Evolutionary conservation across 64 coral and sea anemone species (phyloP).

Genomic region (Pachyseris speciosa): DNA sequence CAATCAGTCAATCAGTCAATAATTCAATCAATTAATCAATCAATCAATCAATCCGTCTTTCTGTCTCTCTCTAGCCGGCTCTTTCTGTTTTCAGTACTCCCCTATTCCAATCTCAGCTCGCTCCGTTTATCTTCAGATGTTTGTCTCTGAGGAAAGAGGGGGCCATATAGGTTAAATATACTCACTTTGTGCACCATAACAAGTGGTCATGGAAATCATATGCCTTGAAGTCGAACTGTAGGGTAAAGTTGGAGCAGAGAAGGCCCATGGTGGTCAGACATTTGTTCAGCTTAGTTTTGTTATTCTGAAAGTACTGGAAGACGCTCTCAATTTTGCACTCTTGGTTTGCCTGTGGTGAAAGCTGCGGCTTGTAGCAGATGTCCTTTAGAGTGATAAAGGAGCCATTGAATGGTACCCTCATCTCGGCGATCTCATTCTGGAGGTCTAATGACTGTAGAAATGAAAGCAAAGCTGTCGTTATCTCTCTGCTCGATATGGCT

Average conservation of each 20-base stretch:
- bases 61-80: too few species aligned
- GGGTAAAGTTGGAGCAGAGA: neutral
- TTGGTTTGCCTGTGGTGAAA: neutral
- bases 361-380: constrained; percentile 27
- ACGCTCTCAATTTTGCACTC: constrained; percentile 42
- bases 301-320: constrained; percentile 78
- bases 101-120: too few species aligned
- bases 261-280: constrained; percentile 32
- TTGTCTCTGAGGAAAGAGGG: too few species aligned
- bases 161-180: neutral
- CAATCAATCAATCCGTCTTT: too few species aligned
- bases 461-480: neutral
- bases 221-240: neutral
- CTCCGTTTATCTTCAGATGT: too few species aligned
- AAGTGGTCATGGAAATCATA: constrained; percentile 68
- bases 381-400: constrained; percentile 33
- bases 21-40: too few species aligned
- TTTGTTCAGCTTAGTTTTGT: constrained; percentile 41
- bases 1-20: too few species aligned
- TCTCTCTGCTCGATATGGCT: too few species aligned
- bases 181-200: constrained; percentile 36
- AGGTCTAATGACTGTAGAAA: constrained; percentile 37
- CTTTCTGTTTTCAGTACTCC: too few species aligned
- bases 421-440: constrained; percentile 12
- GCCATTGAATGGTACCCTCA: constrained; percentile 25